Evolutionary conservation across 2,888 invertebrate genomes (phyloP).

Genomic region (Drosophila vallismaia): DNA sequence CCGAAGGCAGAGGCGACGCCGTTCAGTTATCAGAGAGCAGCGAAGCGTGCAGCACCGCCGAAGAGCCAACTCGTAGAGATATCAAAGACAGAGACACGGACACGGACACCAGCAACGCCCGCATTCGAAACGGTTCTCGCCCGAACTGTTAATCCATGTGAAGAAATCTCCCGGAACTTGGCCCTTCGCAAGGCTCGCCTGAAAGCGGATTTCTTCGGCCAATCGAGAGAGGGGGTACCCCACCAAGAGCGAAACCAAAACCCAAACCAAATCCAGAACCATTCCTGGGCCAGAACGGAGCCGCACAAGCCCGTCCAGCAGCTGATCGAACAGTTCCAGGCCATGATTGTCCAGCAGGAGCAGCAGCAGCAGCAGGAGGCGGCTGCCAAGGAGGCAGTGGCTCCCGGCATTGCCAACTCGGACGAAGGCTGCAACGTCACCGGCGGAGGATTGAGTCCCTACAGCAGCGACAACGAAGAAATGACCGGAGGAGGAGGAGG

Average conservation of each 20-base stretch:
- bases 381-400: slow-evolving; percentile 42
- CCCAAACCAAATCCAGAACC: slow-evolving; percentile 13
- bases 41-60: slow-evolving; percentile 63
- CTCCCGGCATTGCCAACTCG: slow-evolving; percentile 58
- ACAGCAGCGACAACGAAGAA: slow-evolving; percentile 79
- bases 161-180: slow-evolving; percentile 47
- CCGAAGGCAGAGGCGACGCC: slow-evolving; percentile 66
- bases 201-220: slow-evolving; percentile 73
- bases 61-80: neutral
- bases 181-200: slow-evolving; percentile 74
- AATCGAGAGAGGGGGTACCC: slow-evolving; percentile 18
- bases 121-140: neutral
- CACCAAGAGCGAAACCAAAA: neutral
- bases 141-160: slow-evolving; percentile 28
- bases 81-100: neutral
- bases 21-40: slow-evolving; percentile 79
- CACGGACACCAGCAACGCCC: slow-evolving; percentile 15
- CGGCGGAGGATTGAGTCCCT: slow-evolving; percentile 79
- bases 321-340: slow-evolving; percentile 71
- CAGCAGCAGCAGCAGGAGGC: slow-evolving; percentile 25
- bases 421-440: slow-evolving; percentile 82
- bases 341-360: slow-evolving; percentile 53
- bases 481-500: slow-evolving; percentile 4
- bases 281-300: slow-evolving; percentile 18
- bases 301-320: slow-evolving; percentile 51